Conservation (phyloP, 2,113 vertebrate genomes). For the Astur gentilis region DNA sequence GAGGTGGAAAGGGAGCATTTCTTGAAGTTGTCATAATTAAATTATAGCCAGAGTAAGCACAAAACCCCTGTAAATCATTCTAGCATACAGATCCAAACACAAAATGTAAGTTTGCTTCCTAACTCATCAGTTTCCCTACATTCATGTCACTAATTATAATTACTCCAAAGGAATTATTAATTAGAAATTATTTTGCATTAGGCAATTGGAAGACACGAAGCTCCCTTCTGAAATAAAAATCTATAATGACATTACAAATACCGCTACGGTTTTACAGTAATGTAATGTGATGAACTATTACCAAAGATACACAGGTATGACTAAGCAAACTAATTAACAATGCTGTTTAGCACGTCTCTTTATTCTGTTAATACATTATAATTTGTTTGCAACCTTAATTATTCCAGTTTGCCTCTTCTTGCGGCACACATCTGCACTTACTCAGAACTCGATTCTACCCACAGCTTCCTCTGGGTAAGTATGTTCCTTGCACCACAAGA, state of each 20-base stretch:
- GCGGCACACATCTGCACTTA: background rate
- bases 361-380: background rate
- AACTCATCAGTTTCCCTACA: background rate
- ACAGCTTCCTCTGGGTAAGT: background rate
- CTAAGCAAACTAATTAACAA: constrained; percentile 39
- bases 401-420: background rate
- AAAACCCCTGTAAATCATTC: constrained; percentile 5
- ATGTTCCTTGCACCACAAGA: background rate
- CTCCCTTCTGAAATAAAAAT: constrained; percentile 40
- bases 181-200: constrained; percentile 44
- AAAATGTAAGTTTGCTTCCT: background rate
- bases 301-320: background rate
- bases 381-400: background rate
- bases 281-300: constrained; percentile 25
- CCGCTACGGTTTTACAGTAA: background rate
- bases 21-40: constrained; percentile 36
- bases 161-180: constrained; percentile 50
- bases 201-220: constrained; percentile 1
- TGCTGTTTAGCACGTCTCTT: background rate
- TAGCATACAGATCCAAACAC: background rate
- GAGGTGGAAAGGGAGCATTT: constrained; percentile 5
- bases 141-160: constrained; percentile 16
- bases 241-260: constrained; percentile 20
- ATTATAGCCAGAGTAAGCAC: constrained; percentile 4
- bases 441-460: background rate